A percentile compares a stretch with the other conserved stretches of the same genome.
Evolutionary conservation across 2,888 invertebrate species (phyloP).

Genomic region (Allolobophora icterica): DNA sequence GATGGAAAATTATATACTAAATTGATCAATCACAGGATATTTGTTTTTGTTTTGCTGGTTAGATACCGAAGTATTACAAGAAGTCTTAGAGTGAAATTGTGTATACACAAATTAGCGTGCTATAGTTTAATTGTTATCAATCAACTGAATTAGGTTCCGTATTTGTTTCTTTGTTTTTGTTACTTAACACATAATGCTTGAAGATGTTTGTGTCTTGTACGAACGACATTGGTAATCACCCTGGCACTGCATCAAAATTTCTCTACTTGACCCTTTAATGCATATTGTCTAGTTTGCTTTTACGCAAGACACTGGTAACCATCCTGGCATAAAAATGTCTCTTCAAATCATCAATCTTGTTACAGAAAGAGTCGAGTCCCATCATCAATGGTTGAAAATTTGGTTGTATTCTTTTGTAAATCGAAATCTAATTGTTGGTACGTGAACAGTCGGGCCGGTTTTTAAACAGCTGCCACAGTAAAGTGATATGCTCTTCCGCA

Average conservation of each 20-base stretch:
- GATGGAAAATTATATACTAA: background rate
- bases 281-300: background rate
- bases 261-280: too few relatives aligned
- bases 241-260: background rate
- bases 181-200: background rate
- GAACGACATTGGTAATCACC: background rate
- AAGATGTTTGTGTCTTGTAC: background rate
- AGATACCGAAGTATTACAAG: background rate
- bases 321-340: background rate
- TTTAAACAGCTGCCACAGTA: background rate
- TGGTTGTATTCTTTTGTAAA: background rate
- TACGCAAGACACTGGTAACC: background rate
- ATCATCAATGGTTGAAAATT: background rate
- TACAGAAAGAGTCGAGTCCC: background rate
- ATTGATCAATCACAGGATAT: too few relatives aligned
- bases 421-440: background rate
- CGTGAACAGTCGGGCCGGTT: background rate
- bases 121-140: background rate
- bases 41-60: too few relatives aligned
- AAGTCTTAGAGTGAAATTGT: background rate
- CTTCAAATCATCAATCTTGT: background rate
- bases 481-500: background rate
- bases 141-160: background rate
- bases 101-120: background rate
- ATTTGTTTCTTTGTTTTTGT: background rate